Evolutionary conservation across 2,797 vertebrate species (phyloP), one percentile per base, ranked within the genome.

Genomic region (Phalanger gymnotis): DNA sequence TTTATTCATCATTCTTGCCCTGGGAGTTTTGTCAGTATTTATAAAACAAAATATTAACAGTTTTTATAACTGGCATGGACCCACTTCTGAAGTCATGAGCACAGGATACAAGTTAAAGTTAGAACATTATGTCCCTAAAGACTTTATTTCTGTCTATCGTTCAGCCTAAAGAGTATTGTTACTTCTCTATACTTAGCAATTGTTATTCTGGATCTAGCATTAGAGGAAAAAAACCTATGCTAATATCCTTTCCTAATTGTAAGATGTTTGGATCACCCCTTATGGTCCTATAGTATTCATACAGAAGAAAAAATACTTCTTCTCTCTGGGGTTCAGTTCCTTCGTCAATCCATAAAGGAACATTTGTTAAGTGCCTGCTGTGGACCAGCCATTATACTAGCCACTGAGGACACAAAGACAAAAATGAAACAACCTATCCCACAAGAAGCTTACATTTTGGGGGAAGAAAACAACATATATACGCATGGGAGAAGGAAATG

Each of bases 101-200:
- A 61, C 56, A 10, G 12, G 57, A 31, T 56, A 94, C 93, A 58
- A 81, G 81, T 52, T 16, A 19, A 94, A 11, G 73, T 94, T 54
- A 89, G 94, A 94, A 53, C 27, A 91, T 91, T 61, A 95, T 95
- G 53, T 90, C 52, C 92, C 90, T 54, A 91, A 91, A 94, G 31
- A 47, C 54, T 81, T 47, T 47, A 47, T 47, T 81, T 66, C 56
- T 2, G 0, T 90, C 73, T 91, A 40, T 31, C 92, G 95, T 89
- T 51, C 58, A 92, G 34, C 11, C 93, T 92, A 93, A 94, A 93
- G 92, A 96, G 91, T 92, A 91, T 40, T 57, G 73, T 40, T 11
- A 96, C 4, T 66, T 91, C 27, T 57, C 91, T 61, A 91, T 56
- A 92, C 53, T 89, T 56, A 92, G 30, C 9, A 47, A 25, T 47